A percentile compares a stretch with the other conserved stretches of the same genome.
phyloP scores from a whole-genome alignment of 2,797 vertebrate species.

The Paramormyrops hopkinsi region DNA sequence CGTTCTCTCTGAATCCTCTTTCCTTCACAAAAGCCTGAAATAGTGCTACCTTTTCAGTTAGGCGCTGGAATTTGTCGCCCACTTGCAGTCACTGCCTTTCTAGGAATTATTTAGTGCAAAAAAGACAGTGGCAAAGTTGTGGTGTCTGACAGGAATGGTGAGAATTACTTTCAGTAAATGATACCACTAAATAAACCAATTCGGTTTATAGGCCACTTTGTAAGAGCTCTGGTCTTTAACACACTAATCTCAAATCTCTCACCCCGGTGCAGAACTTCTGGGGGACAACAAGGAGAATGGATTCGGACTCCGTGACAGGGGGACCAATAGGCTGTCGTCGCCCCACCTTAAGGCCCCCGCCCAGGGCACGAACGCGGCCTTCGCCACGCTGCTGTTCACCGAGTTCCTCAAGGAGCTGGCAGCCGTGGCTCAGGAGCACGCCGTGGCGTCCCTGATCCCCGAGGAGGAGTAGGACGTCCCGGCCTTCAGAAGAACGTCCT shows the following conservation, averaged over 20 bases:
- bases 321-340: conserved; percentile 52
- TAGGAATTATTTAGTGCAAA: background rate
- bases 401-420: conserved; percentile 98
- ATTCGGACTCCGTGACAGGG: conserved; percentile 47
- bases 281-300: conserved; percentile 53
- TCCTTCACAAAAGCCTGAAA: background rate
- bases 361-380: conserved; percentile 73
- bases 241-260: background rate
- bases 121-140: background rate
- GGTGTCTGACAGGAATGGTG: background rate
- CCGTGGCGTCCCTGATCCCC: conserved; percentile 77
- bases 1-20: background rate
- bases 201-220: background rate
- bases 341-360: conserved; percentile 66
- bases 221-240: background rate
- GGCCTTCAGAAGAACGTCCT: background rate
- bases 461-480: conserved; percentile 64
- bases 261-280: background rate
- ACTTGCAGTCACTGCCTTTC: background rate
- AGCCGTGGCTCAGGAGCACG: conserved; percentile 91
- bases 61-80: background rate
- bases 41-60: background rate
- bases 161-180: background rate
- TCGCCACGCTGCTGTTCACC: conserved; percentile 83
- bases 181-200: background rate